phyloP scores from a whole-genome alignment of 2,797 vertebrate species.

The Sebastes vulpes region DNA sequence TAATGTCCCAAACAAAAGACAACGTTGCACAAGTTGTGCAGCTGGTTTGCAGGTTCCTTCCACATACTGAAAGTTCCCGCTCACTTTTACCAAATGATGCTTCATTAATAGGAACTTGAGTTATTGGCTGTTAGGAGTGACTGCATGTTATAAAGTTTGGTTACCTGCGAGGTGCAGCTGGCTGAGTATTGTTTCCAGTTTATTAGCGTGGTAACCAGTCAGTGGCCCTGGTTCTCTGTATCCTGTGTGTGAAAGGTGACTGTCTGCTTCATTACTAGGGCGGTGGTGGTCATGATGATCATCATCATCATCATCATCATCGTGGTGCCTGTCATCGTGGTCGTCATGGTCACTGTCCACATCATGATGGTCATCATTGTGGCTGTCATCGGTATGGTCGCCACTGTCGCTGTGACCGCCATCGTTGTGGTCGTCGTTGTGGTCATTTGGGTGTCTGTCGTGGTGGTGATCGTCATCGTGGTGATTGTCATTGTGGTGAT shows the following conservation, averaged over 20 bases:
- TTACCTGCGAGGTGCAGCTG: conserved; percentile 81
- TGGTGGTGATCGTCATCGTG: neutral
- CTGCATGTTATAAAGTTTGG: neutral
- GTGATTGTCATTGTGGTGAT: neutral
- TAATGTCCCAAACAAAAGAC: neutral
- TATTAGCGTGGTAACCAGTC: conserved; percentile 63
- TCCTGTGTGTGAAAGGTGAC: conserved; percentile 56
- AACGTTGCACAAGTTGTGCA: neutral
- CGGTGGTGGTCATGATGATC: conserved; percentile 37
- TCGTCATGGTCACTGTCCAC: conserved; percentile 10
- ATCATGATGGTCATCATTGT: conserved; percentile 6
- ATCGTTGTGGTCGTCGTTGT: neutral
- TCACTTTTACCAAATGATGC: neutral
- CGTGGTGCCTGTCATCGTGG: conserved; percentile 10
- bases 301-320: neutral
- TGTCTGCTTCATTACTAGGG: conserved; percentile 67
- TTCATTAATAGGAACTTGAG: neutral
- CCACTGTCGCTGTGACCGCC: neutral
- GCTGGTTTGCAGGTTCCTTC: neutral
- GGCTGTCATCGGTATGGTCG: conserved; percentile 2
- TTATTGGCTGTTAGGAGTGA: neutral
- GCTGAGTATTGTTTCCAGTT: conserved; percentile 82
- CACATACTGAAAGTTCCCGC: neutral
- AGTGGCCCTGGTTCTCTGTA: conserved; percentile 55
- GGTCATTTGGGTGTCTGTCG: too few species aligned